Percentiles rank a stretch among this genome's conserved stretches.
Evolutionary conservation across 2,888 invertebrate species (phyloP).

Genomic region (Mesorhabditis sp.): DNA sequence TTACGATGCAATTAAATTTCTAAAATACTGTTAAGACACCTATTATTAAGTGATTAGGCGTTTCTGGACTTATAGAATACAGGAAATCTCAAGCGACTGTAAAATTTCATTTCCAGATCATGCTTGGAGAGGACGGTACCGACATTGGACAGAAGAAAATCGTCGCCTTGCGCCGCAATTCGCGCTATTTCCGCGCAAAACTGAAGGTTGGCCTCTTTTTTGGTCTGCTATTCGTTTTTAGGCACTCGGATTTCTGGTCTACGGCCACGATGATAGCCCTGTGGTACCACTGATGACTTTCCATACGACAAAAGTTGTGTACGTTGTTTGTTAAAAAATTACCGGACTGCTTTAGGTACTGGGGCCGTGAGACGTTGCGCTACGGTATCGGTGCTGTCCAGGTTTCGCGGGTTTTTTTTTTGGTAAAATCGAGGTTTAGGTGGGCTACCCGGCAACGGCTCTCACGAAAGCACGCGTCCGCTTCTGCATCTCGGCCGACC

Average conservation of each 20-base stretch:
- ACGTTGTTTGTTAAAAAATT: constrained; percentile 12
- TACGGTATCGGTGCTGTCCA: constrained; percentile 79
- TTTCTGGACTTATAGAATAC: too few relatives aligned
- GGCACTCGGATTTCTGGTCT: constrained; percentile 78
- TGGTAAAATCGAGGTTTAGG: constrained; percentile 58
- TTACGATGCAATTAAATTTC: too few relatives aligned
- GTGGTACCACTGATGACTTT: constrained; percentile 74
- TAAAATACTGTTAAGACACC: too few relatives aligned
- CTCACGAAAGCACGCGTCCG: constrained; percentile 80
- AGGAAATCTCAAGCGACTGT: too few relatives aligned
- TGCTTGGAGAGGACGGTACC: constrained; percentile 45
- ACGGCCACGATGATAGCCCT: constrained; percentile 89
- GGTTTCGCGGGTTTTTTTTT: neutral
- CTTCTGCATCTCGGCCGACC: constrained; percentile 76
- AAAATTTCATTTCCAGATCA: constrained; percentile 18
- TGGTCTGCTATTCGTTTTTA: neutral
- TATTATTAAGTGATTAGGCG: too few relatives aligned
- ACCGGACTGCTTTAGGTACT: constrained; percentile 59
- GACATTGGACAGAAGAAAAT: constrained; percentile 37
- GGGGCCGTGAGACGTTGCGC: constrained; percentile 78
- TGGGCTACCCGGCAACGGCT: constrained; percentile 95
- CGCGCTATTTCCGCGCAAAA: constrained; percentile 16
- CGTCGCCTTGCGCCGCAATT: constrained; percentile 34
- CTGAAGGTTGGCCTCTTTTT: neutral
- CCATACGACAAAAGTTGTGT: constrained; percentile 46